phyloP scores from a whole-genome alignment of 2,797 vertebrate genomes.

The Mionectes olivaceus region DNA sequence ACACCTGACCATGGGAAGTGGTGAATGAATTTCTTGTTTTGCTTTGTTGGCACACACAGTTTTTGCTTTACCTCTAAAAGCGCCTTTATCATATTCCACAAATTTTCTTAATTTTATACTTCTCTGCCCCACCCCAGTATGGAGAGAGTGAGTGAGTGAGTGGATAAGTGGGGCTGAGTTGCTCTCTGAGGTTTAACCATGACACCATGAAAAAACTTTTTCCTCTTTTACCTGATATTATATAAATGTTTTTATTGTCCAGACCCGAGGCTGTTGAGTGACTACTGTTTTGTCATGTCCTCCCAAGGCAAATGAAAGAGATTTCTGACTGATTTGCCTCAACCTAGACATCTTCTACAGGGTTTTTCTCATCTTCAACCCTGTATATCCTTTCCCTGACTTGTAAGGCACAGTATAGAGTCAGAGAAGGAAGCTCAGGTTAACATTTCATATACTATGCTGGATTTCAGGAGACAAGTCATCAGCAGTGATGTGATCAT shows the following conservation, averaged over 20 bases:
- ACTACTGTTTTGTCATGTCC: slow-evolving; percentile 9
- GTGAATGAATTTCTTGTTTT: neutral
- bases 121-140: neutral
- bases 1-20: neutral
- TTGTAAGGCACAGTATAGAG: neutral
- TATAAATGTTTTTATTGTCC: slow-evolving; percentile 52
- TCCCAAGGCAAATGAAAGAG: slow-evolving; percentile 26
- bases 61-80: neutral
- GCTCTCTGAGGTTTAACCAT: neutral
- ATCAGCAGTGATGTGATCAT: neutral
- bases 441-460: neutral
- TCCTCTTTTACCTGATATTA: slow-evolving; percentile 30
- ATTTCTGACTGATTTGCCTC: slow-evolving; percentile 21
- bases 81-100: accelerated
- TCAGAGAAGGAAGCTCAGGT: neutral
- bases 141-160: accelerated
- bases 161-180: neutral
- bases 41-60: neutral
- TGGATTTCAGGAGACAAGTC: neutral
- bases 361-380: neutral
- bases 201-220: neutral
- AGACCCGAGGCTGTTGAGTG: neutral
- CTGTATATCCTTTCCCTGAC: neutral
- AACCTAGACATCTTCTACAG: neutral
- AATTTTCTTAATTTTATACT: neutral